These are phyloP conservation scores for Brevimyrus niger DNA, from an alignment of 2,113 vertebrate genomes.

Conservation along the genomic window DNA sequence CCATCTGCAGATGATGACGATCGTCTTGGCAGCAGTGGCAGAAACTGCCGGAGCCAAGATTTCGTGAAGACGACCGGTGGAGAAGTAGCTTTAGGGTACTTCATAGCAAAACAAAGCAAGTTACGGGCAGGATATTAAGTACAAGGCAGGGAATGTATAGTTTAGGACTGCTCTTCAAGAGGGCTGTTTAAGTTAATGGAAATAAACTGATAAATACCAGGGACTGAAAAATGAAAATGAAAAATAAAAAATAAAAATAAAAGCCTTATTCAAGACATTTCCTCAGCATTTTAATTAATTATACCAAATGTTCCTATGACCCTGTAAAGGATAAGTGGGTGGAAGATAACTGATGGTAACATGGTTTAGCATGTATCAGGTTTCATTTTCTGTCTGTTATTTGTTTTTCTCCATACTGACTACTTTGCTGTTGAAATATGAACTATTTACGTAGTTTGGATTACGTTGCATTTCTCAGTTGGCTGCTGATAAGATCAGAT, in stretches of 20 bases:
- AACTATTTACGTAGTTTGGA: background rate
- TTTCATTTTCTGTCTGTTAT: background rate
- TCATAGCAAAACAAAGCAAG: background rate
- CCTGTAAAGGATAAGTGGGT: background rate
- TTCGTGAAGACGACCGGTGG: background rate
- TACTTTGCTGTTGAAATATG: background rate
- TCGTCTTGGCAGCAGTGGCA: conserved; percentile 23
- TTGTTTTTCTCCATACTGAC: background rate
- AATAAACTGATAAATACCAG: background rate
- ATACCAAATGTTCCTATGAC: background rate
- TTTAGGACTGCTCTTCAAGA: background rate
- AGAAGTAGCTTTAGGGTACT: background rate
- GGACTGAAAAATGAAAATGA: background rate
- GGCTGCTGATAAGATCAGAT: background rate
- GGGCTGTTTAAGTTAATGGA: background rate
- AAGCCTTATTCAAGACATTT: background rate
- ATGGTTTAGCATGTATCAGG: background rate
- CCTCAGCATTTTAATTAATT: background rate
- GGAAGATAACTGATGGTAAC: background rate
- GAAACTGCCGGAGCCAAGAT: conserved; percentile 30
- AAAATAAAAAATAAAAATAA: no score
- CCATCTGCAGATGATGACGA: conserved; percentile 26
- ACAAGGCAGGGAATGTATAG: background rate
- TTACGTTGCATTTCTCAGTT: background rate
- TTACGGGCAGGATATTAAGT: background rate